These are phyloP conservation scores for Platichthys flesus DNA, from an alignment of 2,113 vertebrate genomes.

Conservation along the genomic window DNA sequence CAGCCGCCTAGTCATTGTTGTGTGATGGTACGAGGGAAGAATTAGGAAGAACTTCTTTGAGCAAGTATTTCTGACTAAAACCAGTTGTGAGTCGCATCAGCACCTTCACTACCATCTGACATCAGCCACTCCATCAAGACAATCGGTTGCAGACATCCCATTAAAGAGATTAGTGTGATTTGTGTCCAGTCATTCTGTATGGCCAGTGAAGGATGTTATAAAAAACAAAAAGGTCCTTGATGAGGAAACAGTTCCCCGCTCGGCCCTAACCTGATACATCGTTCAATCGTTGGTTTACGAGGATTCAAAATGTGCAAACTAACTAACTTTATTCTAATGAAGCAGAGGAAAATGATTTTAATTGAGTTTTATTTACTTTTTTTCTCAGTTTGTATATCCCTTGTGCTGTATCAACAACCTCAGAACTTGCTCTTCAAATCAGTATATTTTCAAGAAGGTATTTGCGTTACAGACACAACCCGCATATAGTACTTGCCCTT, in stretches of 20 bases:
- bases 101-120: not conserved
- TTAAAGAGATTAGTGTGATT: not conserved
- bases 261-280: not conserved
- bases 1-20: not conserved
- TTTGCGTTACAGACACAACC: conserved; percentile 52
- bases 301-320: not conserved
- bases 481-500: conserved; percentile 50
- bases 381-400: not conserved
- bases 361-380: not conserved
- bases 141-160: not conserved
- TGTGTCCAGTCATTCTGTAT: not conserved
- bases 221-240: not conserved
- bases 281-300: not conserved
- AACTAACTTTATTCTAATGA: not conserved
- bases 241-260: no score
- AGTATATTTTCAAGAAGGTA: conserved; percentile 35
- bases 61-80: not conserved
- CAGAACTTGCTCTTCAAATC: conserved; percentile 40
- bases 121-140: not conserved
- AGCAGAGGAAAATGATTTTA: not conserved
- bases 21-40: not conserved
- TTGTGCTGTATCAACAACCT: conserved; percentile 1
- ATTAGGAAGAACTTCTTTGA: not conserved
- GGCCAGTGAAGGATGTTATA: not conserved
- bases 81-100: not conserved